Conservation (phyloP, 1,140 invertebrate genomes). For the Drosophila grimshawi region DNA sequence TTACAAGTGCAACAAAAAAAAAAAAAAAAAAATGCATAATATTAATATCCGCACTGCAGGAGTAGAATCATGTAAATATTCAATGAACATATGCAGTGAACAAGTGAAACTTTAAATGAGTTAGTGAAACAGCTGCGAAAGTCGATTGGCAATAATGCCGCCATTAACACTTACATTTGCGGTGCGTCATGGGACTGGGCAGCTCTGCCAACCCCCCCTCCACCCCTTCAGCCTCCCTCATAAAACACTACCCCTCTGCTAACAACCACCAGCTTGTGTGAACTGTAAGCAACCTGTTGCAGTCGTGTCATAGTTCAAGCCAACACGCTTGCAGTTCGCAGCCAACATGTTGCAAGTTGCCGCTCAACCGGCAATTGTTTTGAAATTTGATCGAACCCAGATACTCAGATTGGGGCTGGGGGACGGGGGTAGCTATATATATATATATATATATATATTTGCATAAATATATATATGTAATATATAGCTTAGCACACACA, state of each 20-base stretch:
- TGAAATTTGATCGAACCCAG: not conserved
- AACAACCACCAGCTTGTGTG: not conserved
- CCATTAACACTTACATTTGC: constrained; percentile 23
- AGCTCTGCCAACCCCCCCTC: too few relatives aligned
- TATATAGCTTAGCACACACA: not conserved
- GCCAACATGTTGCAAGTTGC: constrained; percentile 44
- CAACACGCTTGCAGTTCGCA: constrained; percentile 7
- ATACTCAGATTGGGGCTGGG: not conserved
- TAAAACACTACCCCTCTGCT: too few relatives aligned
- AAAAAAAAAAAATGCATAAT: too few relatives aligned
- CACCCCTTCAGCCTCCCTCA: not conserved
- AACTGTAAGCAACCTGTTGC: constrained; percentile 51
- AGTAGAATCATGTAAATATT: too few relatives aligned
- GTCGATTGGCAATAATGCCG: constrained; percentile 24
- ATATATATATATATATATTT: not conserved
- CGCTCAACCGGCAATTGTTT: constrained; percentile 13
- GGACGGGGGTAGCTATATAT: not conserved
- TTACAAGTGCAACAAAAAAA: too few relatives aligned
- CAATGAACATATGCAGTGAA: constrained; percentile 4
- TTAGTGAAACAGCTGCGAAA: constrained; percentile 52
- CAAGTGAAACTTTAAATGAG: constrained; percentile 8
- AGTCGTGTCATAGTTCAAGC: constrained; percentile 42
- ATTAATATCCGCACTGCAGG: too few relatives aligned
- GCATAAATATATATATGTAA: constrained; percentile 4
- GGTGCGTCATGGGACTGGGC: not conserved